Evolutionary conservation across 2,797 vertebrate genomes (phyloP).

Genomic region (Knipowitschia caucasica): DNA sequence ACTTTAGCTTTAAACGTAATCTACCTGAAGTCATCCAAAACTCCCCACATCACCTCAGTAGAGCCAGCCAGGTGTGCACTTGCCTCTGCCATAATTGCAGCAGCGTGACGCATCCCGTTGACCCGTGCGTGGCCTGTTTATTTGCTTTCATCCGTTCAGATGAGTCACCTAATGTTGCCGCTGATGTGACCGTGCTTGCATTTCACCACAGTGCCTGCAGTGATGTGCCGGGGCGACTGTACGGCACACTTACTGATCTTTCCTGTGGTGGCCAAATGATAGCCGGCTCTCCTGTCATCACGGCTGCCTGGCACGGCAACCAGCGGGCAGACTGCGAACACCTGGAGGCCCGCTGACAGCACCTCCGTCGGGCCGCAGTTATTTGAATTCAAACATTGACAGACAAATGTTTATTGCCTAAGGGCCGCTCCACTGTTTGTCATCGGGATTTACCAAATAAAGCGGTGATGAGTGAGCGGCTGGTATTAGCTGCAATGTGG

Average conservation of each 20-base stretch:
- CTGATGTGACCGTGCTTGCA: slow-evolving; percentile 20
- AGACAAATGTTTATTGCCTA: slow-evolving; percentile 48
- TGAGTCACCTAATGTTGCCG: slow-evolving; percentile 47
- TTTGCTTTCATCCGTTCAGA: slow-evolving; percentile 25
- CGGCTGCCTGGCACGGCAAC: slow-evolving; percentile 36
- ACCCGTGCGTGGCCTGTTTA: slow-evolving; percentile 23
- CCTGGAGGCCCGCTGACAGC: slow-evolving; percentile 49
- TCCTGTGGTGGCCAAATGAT: slow-evolving; percentile 58
- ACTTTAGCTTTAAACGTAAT: neutral
- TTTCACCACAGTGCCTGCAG: slow-evolving; percentile 37
- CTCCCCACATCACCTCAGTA: neutral
- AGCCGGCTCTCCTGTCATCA: slow-evolving; percentile 55
- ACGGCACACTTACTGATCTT: slow-evolving; percentile 40
- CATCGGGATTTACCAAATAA: slow-evolving; percentile 36
- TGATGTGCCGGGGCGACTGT: slow-evolving; percentile 51
- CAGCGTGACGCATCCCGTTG: slow-evolving; percentile 30
- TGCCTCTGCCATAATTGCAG: slow-evolving; percentile 23
- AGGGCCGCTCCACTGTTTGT: slow-evolving; percentile 39
- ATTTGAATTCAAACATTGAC: slow-evolving; percentile 45
- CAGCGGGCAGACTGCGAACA: slow-evolving; percentile 48
- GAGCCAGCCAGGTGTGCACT: slow-evolving; percentile 23
- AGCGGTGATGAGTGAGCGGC: slow-evolving; percentile 27
- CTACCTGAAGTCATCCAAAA: neutral
- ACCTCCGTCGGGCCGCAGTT: slow-evolving; percentile 43
- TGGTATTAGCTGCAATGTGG: slow-evolving; percentile 27